Evolutionary conservation across 2,797 vertebrate genomes (phyloP).

Genomic region (Vultur gryphus): DNA sequence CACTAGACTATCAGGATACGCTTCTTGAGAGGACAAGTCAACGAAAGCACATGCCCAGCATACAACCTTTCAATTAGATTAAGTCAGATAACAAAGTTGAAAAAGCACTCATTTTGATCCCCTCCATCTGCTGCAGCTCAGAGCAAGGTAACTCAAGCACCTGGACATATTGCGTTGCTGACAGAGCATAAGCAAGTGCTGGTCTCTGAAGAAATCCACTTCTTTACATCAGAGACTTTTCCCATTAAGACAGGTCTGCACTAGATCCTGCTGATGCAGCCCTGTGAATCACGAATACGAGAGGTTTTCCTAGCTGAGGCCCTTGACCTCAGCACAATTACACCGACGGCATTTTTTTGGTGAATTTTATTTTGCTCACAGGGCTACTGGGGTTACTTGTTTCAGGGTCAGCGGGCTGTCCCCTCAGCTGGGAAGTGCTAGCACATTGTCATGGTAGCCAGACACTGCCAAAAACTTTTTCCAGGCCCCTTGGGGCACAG

Average conservation of each 20-base stretch:
- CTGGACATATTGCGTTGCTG: rapidly evolving
- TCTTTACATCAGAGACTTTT: neutral
- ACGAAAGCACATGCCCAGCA: neutral
- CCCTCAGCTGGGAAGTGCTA: neutral
- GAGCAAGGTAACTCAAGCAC: neutral
- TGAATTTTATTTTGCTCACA: neutral
- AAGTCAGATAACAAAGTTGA: neutral
- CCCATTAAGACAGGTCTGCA: neutral
- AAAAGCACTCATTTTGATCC: neutral
- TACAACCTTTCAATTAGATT: neutral
- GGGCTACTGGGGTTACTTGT: neutral
- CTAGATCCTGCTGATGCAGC: conserved; percentile 11
- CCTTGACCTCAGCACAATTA: neutral
- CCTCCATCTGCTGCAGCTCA: neutral
- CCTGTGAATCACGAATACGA: neutral
- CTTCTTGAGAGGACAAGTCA: neutral
- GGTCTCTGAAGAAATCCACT: neutral
- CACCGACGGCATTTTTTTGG: neutral
- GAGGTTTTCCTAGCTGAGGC: neutral
- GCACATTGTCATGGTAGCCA: neutral
- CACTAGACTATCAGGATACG: neutral
- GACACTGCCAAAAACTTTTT: neutral
- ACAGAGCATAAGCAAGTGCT: rapidly evolving
- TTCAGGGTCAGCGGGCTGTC: neutral
- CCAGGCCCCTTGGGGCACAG: neutral